Conservation (phyloP, 2,113 vertebrate genomes). For the Notechis scutatus region DNA sequence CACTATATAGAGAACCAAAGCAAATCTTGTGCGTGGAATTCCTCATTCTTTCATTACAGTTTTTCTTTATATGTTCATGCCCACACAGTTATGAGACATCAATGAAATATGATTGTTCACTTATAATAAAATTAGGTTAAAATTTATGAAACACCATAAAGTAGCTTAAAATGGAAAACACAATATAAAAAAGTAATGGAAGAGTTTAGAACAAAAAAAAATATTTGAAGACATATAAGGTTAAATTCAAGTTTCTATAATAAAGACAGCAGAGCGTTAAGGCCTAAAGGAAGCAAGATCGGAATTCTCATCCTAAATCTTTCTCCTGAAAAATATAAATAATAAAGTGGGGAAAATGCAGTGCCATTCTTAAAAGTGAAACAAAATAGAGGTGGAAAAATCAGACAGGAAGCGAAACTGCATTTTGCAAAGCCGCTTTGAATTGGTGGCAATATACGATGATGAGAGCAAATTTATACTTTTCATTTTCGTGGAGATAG, state of each 20-base stretch:
- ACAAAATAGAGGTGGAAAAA: slow-evolving; percentile 9
- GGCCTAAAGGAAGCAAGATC: slow-evolving; percentile 1
- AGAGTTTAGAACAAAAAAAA: not conserved
- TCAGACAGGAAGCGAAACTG: not conserved
- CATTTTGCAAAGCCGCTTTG: not conserved
- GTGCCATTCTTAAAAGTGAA: slow-evolving; percentile 4
- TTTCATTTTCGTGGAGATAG: slow-evolving; percentile 29
- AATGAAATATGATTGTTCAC: not conserved
- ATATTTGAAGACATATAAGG: not conserved
- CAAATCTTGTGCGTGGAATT: not conserved
- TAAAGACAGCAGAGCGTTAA: not conserved
- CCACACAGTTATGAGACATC: too few species aligned
- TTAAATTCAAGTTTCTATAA: not conserved
- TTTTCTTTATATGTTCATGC: not conserved
- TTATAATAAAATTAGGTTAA: not conserved
- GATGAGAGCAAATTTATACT: slow-evolving; percentile 19
- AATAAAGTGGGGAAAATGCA: not conserved
- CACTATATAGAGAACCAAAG: not conserved
- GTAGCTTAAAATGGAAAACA: not conserved
- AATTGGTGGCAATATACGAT: slow-evolving; percentile 5
- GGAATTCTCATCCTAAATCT: slow-evolving; percentile 8
- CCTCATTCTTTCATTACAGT: not conserved
- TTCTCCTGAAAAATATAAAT: not conserved
- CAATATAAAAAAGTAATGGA: not conserved
- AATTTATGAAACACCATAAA: not conserved